Base-by-base conservation (phyloP, 2,797 vertebrate genomes). In the Triplophysa bombifrons region DNA sequence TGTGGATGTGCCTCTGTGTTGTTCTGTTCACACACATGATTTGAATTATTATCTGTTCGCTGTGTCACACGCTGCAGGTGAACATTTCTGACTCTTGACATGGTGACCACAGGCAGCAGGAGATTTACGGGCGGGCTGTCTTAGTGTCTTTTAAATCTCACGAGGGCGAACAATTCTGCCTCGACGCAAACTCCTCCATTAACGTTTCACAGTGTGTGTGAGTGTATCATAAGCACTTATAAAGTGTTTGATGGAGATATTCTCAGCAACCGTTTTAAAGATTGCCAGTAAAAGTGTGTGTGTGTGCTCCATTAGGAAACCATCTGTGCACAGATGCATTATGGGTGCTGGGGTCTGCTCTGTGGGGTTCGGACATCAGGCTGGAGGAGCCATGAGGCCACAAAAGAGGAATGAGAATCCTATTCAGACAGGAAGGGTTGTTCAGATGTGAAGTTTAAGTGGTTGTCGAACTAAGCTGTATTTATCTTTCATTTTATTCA, bases 101-200 rank as follows among this genome's bases (percentile, higher is more conserved):
- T 3, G 48, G 8, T 41, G 68, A 63, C 46, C 27, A 55, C 60
- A 10, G 66, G 73, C 16, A 30, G 14, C 12, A 55, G 55, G 70
- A 84, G 80, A 85, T 85, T 83, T 79, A 86, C 53, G 16, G 74
- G 58, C 70, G 51, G 46, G 72, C 50, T 17, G 67, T 73, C 82
- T 86, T 81, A 81, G 83, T 30, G 30, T 30, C 30, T 30, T 30
- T 30, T 30, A 85, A 81, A 79, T 79, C 74, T 46, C 66, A 67
- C 72, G 16, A 25, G 30, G 38, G 8, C 41, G 25, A 85, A 76
- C 85, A 41, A 67, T 85, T 63, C 51, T 27, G 74, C 70, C 38
- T 22, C 46, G 78, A 71, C 22, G 72, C 61, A 46, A 25, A 56
- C 34, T 51, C n/a, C 72, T 50, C 61, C 69, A 7, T 67, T 80